These are phyloP conservation scores for Pterobdella sp. DNA, from an alignment of 2,888 invertebrate genomes.

Conservation along the genomic window DNA sequence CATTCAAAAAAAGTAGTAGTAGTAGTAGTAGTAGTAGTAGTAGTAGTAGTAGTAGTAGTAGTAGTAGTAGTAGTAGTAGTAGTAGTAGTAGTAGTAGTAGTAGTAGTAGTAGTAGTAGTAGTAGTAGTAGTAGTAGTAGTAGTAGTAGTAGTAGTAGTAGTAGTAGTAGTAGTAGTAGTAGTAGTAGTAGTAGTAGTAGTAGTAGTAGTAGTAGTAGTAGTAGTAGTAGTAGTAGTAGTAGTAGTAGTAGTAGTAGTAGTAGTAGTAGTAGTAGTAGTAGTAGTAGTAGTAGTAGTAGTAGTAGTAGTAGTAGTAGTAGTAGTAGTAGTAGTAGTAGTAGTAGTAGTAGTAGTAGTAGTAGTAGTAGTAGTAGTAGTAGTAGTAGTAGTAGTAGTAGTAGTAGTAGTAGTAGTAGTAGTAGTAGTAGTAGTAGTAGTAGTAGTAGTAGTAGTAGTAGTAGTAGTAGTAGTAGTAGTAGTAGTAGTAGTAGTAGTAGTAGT, in stretches of 20 bases:
- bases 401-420: constrained; percentile 20
- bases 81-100: constrained; percentile 22
- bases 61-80: constrained; percentile 16
- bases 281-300: constrained; percentile 21
- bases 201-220: constrained; percentile 12
- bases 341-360: constrained; percentile 25
- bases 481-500: constrained; percentile 10
- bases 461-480: neutral
- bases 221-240: constrained; percentile 31
- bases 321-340: constrained; percentile 18
- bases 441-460: neutral
- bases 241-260: constrained; percentile 29
- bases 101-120: constrained; percentile 22
- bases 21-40: neutral
- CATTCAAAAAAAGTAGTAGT: neutral
- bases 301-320: constrained; percentile 14
- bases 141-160: constrained; percentile 28
- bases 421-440: constrained; percentile 12
- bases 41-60: constrained; percentile 4
- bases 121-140: constrained; percentile 26
- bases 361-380: constrained; percentile 23
- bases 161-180: constrained; percentile 6
- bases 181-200: neutral
- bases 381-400: constrained; percentile 20
- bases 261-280: constrained; percentile 24